These are phyloP conservation scores for Oryzias dopingdopingensis DNA, from an alignment of 2,797 vertebrate genomes.

Conservation along the genomic window DNA sequence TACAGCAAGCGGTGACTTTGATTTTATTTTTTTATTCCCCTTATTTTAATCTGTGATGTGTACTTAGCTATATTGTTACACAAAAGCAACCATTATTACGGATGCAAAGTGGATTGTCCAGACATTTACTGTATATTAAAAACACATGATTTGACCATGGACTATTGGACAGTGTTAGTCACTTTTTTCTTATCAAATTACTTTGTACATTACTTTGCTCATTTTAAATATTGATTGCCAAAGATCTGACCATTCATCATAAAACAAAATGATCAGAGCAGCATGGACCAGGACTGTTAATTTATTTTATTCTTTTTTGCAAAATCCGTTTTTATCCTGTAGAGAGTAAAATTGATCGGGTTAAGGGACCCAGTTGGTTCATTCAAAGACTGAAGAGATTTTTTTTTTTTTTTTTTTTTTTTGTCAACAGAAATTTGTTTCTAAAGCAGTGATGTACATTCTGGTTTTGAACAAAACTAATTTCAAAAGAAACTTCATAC, in stretches of 20 bases:
- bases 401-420: conserved; percentile 3
- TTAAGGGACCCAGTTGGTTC: conserved; percentile 14
- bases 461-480: no score
- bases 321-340: background rate
- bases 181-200: conserved; percentile 17
- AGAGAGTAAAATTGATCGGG: conserved; percentile 16
- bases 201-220: conserved; percentile 51
- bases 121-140: conserved; percentile 31
- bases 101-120: conserved; percentile 32
- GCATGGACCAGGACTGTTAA: conserved; percentile 13
- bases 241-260: conserved; percentile 75
- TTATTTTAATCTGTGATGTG: conserved; percentile 12
- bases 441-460: conserved; percentile 9
- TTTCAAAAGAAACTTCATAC: no score
- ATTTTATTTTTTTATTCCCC: conserved; percentile 17
- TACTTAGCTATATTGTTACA: conserved; percentile 36
- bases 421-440: conserved; percentile 22
- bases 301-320: background rate
- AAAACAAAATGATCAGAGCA: conserved; percentile 14
- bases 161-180: conserved; percentile 5
- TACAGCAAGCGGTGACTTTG: conserved; percentile 17
- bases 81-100: conserved; percentile 49
- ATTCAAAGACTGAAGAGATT: conserved; percentile 1
- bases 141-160: conserved; percentile 15
- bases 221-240: conserved; percentile 77